phyloP scores from a whole-genome alignment of 2,888 invertebrate genomes.

The Atherix ibis region DNA sequence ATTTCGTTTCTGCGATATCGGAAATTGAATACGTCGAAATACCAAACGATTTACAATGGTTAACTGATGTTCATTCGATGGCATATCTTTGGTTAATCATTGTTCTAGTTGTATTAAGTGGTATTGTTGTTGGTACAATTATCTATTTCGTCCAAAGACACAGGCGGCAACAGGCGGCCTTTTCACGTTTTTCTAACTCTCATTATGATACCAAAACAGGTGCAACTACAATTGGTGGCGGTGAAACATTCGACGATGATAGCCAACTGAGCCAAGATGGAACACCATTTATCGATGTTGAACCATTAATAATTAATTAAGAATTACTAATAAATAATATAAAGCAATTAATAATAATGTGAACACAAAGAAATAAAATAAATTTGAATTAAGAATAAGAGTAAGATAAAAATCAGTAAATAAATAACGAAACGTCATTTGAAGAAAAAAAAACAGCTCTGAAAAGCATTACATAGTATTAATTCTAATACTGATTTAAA shows the following conservation, averaged over 20 bases:
- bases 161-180: slow-evolving; percentile 56
- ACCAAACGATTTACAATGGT: slow-evolving; percentile 15
- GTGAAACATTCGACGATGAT: slow-evolving; percentile 58
- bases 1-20: slow-evolving; percentile 15
- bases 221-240: slow-evolving; percentile 66
- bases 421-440: too few species aligned
- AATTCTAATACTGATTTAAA: too few species aligned
- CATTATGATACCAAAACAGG: slow-evolving; percentile 78
- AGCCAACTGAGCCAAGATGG: too few species aligned
- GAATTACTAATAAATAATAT: slow-evolving; percentile 5
- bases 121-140: slow-evolving; percentile 41
- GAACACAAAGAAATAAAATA: slow-evolving; percentile 3
- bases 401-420: too few species aligned
- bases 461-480: too few species aligned
- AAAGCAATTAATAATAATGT: not conserved
- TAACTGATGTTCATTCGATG: slow-evolving; percentile 12
- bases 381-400: too few species aligned
- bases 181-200: slow-evolving; percentile 65
- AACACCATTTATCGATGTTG: slow-evolving; percentile 79
- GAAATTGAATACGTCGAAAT: slow-evolving; percentile 17
- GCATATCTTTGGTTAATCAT: slow-evolving; percentile 33
- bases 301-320: slow-evolving; percentile 82
- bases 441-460: too few species aligned
- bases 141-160: slow-evolving; percentile 49
- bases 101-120: slow-evolving; percentile 38